phyloP scores from a whole-genome alignment of 2,113 vertebrate genomes.

The Varanus komodoensis region DNA sequence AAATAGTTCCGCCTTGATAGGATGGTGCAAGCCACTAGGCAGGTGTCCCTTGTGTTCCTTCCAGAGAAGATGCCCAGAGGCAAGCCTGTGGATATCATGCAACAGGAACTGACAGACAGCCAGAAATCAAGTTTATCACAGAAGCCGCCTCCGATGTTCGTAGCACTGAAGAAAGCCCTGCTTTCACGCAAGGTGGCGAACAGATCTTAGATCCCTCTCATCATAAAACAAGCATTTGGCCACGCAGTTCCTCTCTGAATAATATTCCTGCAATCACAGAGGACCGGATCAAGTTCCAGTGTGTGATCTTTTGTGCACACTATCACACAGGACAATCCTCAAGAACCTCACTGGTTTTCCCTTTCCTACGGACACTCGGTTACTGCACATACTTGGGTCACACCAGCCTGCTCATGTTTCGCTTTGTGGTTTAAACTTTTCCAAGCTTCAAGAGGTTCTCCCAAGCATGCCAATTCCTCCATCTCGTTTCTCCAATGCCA shows the following conservation, averaged over 20 bases:
- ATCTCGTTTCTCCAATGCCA: background rate
- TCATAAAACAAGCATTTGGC: background rate
- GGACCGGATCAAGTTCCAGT: background rate
- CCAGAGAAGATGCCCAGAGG: constrained; percentile 16
- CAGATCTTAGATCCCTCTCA: background rate
- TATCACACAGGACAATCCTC: too few relatives aligned
- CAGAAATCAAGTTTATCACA: background rate
- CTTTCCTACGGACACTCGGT: too few relatives aligned
- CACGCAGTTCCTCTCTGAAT: background rate
- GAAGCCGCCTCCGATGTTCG: background rate
- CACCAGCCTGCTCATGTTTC: background rate
- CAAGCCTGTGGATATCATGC: constrained; percentile 4
- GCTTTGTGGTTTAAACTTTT: background rate
- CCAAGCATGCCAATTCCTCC: background rate
- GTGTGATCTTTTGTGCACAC: background rate
- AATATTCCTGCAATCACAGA: background rate
- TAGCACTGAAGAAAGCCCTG: background rate
- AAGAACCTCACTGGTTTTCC: background rate
- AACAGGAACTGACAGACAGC: background rate
- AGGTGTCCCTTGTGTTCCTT: background rate
- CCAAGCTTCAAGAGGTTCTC: background rate
- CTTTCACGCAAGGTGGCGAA: background rate
- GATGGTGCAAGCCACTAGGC: background rate
- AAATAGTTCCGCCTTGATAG: background rate
- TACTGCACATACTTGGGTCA: too few relatives aligned